A percentile compares a stretch with the other conserved stretches of the same genome.
phyloP scores from a whole-genome alignment of 2,888 invertebrate species.

The Litoditis marina region DNA sequence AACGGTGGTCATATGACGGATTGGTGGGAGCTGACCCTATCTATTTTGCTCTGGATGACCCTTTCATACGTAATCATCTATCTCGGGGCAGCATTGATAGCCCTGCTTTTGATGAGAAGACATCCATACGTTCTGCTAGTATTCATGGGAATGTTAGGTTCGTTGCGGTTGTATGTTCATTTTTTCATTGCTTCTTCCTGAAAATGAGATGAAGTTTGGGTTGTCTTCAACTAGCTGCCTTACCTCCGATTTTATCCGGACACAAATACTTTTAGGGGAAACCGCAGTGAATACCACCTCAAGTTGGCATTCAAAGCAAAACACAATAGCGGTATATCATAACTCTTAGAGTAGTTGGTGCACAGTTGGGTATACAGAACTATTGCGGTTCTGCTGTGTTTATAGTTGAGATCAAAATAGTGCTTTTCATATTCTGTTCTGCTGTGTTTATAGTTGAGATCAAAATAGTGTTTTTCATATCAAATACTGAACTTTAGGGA shows the following conservation, averaged over 20 bases:
- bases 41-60: slow-evolving; percentile 54
- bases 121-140: slow-evolving; percentile 46
- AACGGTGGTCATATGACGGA: slow-evolving; percentile 30
- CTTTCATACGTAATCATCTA: slow-evolving; percentile 28
- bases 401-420: too few species aligned
- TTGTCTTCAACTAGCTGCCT: neutral
- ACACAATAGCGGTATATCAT: too few species aligned
- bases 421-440: too few species aligned
- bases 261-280: too few species aligned
- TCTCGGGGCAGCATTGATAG: slow-evolving; percentile 38
- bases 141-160: slow-evolving; percentile 32
- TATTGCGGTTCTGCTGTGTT: too few species aligned
- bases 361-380: too few species aligned
- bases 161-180: slow-evolving; percentile 6
- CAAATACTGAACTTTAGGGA: too few species aligned
- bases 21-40: slow-evolving; percentile 49
- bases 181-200: neutral
- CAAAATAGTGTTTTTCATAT: too few species aligned
- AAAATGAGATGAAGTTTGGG: neutral
- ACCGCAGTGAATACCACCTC: too few species aligned
- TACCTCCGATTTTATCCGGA: neutral
- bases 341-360: too few species aligned
- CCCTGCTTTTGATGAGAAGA: slow-evolving; percentile 46
- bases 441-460: too few species aligned
- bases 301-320: too few species aligned